phyloP scores from a whole-genome alignment of 2,888 invertebrate species.

The Eupeodes latifasciatus region DNA sequence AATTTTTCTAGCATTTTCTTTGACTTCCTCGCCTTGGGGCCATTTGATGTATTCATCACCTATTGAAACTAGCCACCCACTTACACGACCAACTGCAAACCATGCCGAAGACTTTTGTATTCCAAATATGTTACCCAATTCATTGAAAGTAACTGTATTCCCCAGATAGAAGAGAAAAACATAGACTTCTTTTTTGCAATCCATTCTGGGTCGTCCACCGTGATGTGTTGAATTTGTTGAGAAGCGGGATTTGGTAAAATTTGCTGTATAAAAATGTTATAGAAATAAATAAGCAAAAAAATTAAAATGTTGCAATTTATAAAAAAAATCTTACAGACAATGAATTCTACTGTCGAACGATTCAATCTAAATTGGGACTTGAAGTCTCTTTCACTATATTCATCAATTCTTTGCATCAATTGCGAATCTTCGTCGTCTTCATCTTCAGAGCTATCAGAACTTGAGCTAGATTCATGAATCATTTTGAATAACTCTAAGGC shows the following conservation, averaged over 20 bases:
- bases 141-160: neutral
- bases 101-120: slow-evolving; percentile 6
- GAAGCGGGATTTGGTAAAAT: neutral
- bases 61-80: neutral
- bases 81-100: slow-evolving; percentile 1
- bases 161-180: slow-evolving; percentile 4
- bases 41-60: neutral
- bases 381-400: neutral
- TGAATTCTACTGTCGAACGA: slow-evolving; percentile 2
- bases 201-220: slow-evolving; percentile 12
- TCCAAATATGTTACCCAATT: neutral
- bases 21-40: neutral
- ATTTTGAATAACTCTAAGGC: neutral
- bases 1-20: neutral
- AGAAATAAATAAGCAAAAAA: neutral
- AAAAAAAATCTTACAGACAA: neutral
- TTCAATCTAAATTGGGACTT: neutral
- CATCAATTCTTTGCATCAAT: neutral
- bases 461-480: slow-evolving; percentile 16
- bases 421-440: neutral
- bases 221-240: neutral
- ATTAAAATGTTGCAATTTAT: neutral
- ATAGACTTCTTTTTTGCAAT: neutral
- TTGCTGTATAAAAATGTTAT: neutral
- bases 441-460: slow-evolving; percentile 8